Conservation (phyloP, 2,797 vertebrate genomes). For the Catostomus latipinnis region DNA sequence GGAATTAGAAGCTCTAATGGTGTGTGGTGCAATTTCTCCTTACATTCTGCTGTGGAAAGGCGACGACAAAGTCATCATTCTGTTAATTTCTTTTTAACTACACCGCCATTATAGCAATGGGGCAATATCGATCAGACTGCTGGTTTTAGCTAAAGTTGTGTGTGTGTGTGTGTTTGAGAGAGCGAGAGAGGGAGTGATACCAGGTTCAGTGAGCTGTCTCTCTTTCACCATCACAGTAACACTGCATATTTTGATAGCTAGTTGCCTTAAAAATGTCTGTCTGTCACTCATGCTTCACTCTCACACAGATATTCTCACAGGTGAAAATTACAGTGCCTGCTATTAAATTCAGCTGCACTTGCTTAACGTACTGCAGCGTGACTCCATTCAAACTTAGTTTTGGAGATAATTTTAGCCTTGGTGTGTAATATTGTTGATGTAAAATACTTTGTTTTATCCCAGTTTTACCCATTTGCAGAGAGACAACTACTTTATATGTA, state of each 20-base stretch:
- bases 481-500: too few species aligned
- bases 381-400: too few species aligned
- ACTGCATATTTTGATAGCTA: conserved; percentile 36
- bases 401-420: too few species aligned
- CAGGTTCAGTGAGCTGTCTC: conserved; percentile 12
- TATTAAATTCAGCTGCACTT: conserved; percentile 6
- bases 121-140: conserved; percentile 72
- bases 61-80: conserved; percentile 71
- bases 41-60: conserved; percentile 42
- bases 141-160: conserved; percentile 48
- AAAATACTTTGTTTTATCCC: too few species aligned
- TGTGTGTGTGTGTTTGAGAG: conserved; percentile 28
- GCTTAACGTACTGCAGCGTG: background rate
- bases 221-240: conserved; percentile 22
- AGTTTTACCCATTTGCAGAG: too few species aligned
- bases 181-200: background rate
- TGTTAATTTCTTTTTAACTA: conserved; percentile 84
- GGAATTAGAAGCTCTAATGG: background rate
- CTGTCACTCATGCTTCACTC: conserved; percentile 36
- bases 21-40: conserved; percentile 15
- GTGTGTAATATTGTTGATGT: too few species aligned
- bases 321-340: conserved; percentile 12
- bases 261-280: conserved; percentile 18
- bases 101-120: conserved; percentile 71
- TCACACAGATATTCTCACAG: background rate